Percentiles rank a stretch among this genome's conserved stretches.
These are phyloP conservation scores for Pseudorhombus dupliciocellatus DNA, from an alignment of 2,113 vertebrate species.

Conservation along the genomic window DNA sequence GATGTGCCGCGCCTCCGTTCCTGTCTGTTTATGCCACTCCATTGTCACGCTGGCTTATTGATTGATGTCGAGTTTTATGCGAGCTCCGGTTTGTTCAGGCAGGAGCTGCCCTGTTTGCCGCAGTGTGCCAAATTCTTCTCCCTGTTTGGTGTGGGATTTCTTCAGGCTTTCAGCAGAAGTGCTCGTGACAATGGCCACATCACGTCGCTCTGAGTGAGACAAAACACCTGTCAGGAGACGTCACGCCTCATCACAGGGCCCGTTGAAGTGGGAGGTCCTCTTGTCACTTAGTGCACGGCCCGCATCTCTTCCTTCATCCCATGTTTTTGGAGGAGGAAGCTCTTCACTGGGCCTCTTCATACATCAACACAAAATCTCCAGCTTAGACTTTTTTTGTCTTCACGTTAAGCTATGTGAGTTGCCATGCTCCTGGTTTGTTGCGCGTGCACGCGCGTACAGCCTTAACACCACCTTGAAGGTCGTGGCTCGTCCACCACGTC, in stretches of 20 bases:
- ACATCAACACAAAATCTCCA: not conserved
- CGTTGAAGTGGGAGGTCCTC: constrained; percentile 71
- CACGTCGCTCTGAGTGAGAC: constrained; percentile 61
- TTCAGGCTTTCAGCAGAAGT: constrained; percentile 48
- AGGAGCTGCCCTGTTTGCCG: constrained; percentile 33
- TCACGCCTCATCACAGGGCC: constrained; percentile 66
- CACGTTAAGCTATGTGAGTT: not conserved
- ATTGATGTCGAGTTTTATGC: constrained; percentile 41
- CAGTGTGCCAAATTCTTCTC: constrained; percentile 23
- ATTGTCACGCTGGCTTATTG: constrained; percentile 31
- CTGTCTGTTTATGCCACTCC: constrained; percentile 2
- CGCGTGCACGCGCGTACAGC: not conserved
- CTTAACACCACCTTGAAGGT: constrained; percentile 5
- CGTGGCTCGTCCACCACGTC: constrained; percentile 24
- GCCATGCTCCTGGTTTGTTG: not conserved
- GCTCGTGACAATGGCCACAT: constrained; percentile 57
- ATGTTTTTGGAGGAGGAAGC: constrained; percentile 44
- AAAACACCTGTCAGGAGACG: constrained; percentile 74
- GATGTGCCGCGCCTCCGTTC: constrained; percentile 20
- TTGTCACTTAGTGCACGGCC: constrained; percentile 54
- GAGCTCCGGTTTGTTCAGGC: constrained; percentile 35
- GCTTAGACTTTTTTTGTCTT: not conserved
- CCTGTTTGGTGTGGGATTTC: constrained; percentile 57
- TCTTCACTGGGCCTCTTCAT: constrained; percentile 44
- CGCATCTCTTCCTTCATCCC: constrained; percentile 35